Evolutionary conservation across 2,888 invertebrate species (phyloP), one percentile per base, ranked within the genome.

Genomic region (Acleris laterana): DNA sequence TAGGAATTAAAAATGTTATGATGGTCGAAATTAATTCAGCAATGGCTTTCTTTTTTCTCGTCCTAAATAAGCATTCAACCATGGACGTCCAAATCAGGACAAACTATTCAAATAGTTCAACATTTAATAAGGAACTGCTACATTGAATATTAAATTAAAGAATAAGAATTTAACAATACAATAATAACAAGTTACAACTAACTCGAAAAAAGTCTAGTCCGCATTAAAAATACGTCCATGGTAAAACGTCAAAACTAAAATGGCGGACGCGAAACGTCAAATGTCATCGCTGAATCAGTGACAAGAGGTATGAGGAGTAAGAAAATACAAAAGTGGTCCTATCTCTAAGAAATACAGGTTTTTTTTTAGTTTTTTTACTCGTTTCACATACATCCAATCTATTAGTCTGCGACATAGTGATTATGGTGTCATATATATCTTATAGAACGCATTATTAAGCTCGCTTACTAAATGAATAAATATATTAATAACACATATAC

Each of bases 321-420:
- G 66, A 66, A 66, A 66, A 66, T 66, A 66, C 66, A 66, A 66
- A 66, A 66, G 66, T 66, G 66, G 66, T 52, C 61, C 49, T 62
- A 61, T 55, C 32, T 57, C 65, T 66, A 66, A 56, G 56, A 66
- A 66, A 66, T 66, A 66, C 66, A 57, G 61, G 38, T 52, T 57
- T 66, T 53, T 64, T 17, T 65, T 52, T 48, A 20, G 16, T 48
- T 38, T 61, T 50, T 62, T 44, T 56, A 38, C 60, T 64, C 64
- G 22, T 28, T 66, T 32, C 56, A 56, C 66, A 46, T 46, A 66
- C 61, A 61, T 55, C 50, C 64, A 51, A 57, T 20, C 58, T 59
- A 59, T 32, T 32, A 17, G 46, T 25, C 1, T 2, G 49, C 32
- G 20, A 11, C 28, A 32, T 32, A 49, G 49, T 59, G 58, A 49